Conservation (phyloP, 2,113 vertebrate species). For the Burhinus bistriatus region DNA sequence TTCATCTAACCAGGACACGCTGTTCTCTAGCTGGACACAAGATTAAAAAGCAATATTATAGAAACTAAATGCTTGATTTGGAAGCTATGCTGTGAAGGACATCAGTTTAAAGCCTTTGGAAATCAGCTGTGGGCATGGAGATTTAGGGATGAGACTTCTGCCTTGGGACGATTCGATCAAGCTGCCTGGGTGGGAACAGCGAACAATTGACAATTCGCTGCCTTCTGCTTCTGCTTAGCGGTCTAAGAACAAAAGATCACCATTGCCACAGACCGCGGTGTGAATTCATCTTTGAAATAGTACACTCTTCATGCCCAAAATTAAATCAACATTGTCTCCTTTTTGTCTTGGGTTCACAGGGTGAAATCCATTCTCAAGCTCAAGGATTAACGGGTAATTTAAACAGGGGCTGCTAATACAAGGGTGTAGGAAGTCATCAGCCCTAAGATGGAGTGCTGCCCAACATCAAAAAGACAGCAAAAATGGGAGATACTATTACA, state of each 20-base stretch:
- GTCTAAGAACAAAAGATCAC: conserved; percentile 22
- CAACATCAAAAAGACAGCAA: neutral
- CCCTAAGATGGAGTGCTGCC: neutral
- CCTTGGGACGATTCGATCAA: neutral
- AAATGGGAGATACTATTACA: neutral
- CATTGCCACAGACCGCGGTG: neutral
- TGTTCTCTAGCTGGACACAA: neutral
- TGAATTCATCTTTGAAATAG: conserved; percentile 12
- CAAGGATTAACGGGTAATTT: neutral
- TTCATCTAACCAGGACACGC: neutral
- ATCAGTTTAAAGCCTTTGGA: neutral
- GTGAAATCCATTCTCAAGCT: neutral
- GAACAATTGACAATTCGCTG: conserved; percentile 11
- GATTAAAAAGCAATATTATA: neutral
- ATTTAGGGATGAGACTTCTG: neutral
- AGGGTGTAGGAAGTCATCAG: neutral
- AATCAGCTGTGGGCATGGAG: neutral
- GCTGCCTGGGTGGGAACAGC: neutral
- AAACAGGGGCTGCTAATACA: neutral
- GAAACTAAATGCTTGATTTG: neutral
- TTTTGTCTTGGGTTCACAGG: neutral
- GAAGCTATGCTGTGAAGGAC: neutral
- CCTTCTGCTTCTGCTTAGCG: conserved; percentile 28
- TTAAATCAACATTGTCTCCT: conserved; percentile 30
- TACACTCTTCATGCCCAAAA: conserved; percentile 1